Percentiles rank a stretch among this genome's conserved stretches.
Evolutionary conservation across 2,113 vertebrate genomes (phyloP).

Genomic region (Protomyctophum bolini): DNA sequence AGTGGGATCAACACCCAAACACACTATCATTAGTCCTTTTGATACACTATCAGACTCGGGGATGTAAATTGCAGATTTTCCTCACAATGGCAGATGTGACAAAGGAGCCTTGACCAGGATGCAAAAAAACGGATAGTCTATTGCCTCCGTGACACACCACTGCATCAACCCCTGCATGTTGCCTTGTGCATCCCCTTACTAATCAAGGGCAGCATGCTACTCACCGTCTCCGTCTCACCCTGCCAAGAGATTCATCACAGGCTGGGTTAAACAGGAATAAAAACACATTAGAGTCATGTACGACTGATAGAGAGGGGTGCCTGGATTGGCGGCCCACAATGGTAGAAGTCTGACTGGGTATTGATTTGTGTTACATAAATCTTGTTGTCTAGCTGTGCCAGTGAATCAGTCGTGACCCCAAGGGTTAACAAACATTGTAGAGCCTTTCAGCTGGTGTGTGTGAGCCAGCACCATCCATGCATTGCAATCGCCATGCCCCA

Average conservation of each 20-base stretch:
- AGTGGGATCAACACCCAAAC: conserved; percentile 58
- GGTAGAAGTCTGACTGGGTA: conserved; percentile 91
- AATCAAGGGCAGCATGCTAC: conserved; percentile 95
- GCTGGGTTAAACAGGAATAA: conserved; percentile 94
- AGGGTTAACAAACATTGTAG: conserved; percentile 99
- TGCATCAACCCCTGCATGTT: conserved; percentile 90
- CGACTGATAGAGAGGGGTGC: conserved; percentile 95
- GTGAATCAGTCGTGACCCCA: conserved; percentile 95
- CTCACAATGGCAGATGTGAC: conserved; percentile 69
- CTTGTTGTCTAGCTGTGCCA: conserved; percentile 96
- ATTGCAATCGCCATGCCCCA: conserved; percentile 89
- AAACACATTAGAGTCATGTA: conserved; percentile 98
- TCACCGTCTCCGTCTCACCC: conserved; percentile 88
- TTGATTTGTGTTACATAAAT: conserved; percentile 98
- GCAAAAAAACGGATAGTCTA: conserved; percentile 91
- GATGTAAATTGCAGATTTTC: conserved; percentile 74
- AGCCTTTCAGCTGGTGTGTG: conserved; percentile 90
- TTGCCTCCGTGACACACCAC: conserved; percentile 87
- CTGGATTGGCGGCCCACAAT: conserved; percentile 86
- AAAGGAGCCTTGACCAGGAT: conserved; percentile 84
- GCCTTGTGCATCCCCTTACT: conserved; percentile 89
- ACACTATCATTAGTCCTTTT: conserved; percentile 69
- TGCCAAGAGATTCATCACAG: conserved; percentile 97
- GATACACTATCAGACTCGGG: conserved; percentile 57
- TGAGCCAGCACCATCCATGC: conserved; percentile 80